Percentiles rank a stretch among this genome's conserved stretches.
These are phyloP conservation scores for Jacana jacana DNA, from an alignment of 2,113 vertebrate species.

Conservation along the genomic window DNA sequence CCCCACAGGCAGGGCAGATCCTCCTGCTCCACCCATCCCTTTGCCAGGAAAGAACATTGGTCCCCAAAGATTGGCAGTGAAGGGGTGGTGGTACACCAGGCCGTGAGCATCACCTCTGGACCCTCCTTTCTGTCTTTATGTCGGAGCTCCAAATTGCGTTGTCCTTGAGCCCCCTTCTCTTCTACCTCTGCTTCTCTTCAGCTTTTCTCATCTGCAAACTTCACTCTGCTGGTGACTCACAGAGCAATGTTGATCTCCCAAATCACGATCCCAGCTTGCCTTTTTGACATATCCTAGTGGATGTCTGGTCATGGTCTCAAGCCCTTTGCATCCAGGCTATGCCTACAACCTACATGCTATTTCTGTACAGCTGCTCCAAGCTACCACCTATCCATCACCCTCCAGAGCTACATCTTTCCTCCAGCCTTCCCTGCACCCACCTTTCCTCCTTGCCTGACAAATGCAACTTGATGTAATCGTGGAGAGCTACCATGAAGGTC, in stretches of 20 bases:
- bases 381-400: not conserved
- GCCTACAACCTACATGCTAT: not conserved
- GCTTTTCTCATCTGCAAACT: not conserved
- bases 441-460: not conserved
- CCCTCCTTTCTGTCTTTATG: not conserved
- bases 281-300: not conserved
- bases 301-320: not conserved
- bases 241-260: rapidly evolving
- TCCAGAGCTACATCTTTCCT: not conserved
- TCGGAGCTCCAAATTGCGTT: not conserved
- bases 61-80: rapidly evolving
- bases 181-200: not conserved
- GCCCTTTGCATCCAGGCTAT: not conserved
- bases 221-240: not conserved
- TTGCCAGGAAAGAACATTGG: not conserved
- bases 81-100: not conserved
- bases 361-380: not conserved
- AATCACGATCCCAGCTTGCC: not conserved
- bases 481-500: not conserved
- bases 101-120: not conserved
- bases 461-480: not conserved
- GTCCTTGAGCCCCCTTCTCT: not conserved
- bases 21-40: not conserved
- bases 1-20: not conserved
- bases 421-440: not conserved